phyloP scores from a whole-genome alignment of 2,113 vertebrate species.

The Chionomys nivalis region DNA sequence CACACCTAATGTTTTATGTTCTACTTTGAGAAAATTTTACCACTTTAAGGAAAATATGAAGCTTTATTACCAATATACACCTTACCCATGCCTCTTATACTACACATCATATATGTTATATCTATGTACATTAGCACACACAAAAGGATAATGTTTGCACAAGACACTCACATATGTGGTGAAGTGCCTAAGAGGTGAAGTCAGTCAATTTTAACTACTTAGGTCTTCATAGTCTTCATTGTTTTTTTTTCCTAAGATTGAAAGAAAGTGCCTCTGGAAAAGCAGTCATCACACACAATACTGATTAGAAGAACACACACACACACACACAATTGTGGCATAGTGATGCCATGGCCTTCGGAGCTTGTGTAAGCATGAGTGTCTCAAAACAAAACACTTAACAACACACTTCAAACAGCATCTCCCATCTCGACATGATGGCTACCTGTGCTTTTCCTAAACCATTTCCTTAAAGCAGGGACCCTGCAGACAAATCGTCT shows the following conservation, averaged over 20 bases:
- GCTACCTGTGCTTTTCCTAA: neutral
- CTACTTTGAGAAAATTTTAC: neutral
- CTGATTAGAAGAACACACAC: neutral
- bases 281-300: neutral
- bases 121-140: neutral
- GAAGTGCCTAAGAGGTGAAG: neutral
- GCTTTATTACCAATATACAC: neutral
- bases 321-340: neutral
- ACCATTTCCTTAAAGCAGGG: neutral
- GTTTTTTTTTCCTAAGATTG: neutral
- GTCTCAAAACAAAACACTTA: neutral
- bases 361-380: neutral
- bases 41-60: neutral
- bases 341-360: neutral
- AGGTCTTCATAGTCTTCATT: neutral
- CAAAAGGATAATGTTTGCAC: neutral
- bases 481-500: neutral
- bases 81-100: neutral
- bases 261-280: neutral
- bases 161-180: neutral
- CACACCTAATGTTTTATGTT: neutral
- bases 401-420: neutral
- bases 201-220: neutral
- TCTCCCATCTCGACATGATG: neutral
- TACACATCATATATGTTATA: neutral